Percentiles rank a stretch among this genome's conserved stretches.
Conservation (phyloP, 2,888 invertebrate genomes). For the Protodeltote pygarga region DNA sequence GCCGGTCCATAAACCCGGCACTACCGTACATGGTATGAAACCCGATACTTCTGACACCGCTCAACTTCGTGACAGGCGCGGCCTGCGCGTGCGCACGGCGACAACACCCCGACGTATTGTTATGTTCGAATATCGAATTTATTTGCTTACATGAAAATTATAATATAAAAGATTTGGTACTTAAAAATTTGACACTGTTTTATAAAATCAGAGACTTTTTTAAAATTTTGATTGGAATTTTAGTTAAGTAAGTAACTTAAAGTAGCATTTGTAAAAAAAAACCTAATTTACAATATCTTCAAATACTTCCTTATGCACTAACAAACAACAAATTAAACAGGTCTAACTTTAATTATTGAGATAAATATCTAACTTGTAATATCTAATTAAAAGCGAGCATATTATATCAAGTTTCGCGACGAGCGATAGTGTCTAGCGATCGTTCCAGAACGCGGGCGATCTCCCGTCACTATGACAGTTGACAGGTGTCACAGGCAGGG, state of each 20-base stretch:
- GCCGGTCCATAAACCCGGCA: slow-evolving; percentile 20
- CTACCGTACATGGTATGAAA: slow-evolving; percentile 54
- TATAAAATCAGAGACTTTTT: too few species aligned
- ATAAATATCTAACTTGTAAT: slow-evolving; percentile 52
- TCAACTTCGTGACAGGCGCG: slow-evolving; percentile 46
- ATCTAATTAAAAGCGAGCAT: slow-evolving; percentile 71
- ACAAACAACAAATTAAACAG: slow-evolving; percentile 22
- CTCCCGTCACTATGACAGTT: slow-evolving; percentile 76
- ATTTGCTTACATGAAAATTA: slow-evolving; percentile 8
- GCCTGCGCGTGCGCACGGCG: slow-evolving; percentile 44
- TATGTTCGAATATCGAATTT: slow-evolving; percentile 32
- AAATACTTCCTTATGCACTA: slow-evolving; percentile 6
- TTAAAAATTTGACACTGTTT: too few species aligned
- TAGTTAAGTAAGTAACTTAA: too few species aligned
- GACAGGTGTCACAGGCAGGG: slow-evolving; percentile 80
- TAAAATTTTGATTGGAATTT: too few species aligned
- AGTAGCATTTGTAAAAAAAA: neutral
- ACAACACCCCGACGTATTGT: slow-evolving; percentile 35
- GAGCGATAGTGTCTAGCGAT: slow-evolving; percentile 68
- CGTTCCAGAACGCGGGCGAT: slow-evolving; percentile 77
- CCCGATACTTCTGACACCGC: slow-evolving; percentile 54
- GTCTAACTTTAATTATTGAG: slow-evolving; percentile 40
- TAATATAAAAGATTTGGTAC: neutral
- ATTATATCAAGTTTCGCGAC: slow-evolving; percentile 81
- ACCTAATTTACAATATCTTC: slow-evolving; percentile 1